These are phyloP conservation scores for Sylvia borin DNA, from an alignment of 2,797 vertebrate genomes.

Conservation along the genomic window DNA sequence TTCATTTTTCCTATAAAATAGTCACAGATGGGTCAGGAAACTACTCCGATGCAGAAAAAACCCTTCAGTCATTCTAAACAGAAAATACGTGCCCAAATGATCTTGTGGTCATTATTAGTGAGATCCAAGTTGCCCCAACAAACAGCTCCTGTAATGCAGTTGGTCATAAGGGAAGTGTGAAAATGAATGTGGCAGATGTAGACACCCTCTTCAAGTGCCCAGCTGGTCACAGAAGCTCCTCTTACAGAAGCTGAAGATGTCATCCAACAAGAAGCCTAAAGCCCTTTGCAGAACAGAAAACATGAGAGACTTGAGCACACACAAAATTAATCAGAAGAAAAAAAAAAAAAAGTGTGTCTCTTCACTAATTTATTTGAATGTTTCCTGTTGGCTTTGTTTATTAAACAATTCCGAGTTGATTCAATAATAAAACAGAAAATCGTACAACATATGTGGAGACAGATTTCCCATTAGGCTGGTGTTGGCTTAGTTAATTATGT, in stretches of 20 bases:
- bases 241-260: neutral
- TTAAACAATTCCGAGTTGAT: slow-evolving; percentile 10
- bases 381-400: slow-evolving; percentile 34
- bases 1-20: neutral
- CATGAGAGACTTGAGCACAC: neutral
- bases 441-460: neutral
- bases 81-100: neutral
- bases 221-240: neutral
- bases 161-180: neutral
- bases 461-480: slow-evolving; percentile 12
- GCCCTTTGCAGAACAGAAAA: neutral
- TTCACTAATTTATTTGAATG: neutral
- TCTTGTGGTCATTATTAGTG: neutral
- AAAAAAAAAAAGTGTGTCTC: neutral
- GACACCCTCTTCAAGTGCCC: neutral
- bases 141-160: neutral
- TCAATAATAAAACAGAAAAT: neutral
- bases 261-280: neutral
- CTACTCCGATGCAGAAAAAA: neutral
- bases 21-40: neutral
- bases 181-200: neutral
- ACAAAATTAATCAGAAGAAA: neutral
- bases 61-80: neutral
- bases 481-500: neutral
- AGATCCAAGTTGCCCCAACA: neutral